Evolutionary conservation across 2,113 vertebrate species (phyloP), one percentile per base, ranked within the genome.

Genomic region (Oxyruncus cristatus): DNA sequence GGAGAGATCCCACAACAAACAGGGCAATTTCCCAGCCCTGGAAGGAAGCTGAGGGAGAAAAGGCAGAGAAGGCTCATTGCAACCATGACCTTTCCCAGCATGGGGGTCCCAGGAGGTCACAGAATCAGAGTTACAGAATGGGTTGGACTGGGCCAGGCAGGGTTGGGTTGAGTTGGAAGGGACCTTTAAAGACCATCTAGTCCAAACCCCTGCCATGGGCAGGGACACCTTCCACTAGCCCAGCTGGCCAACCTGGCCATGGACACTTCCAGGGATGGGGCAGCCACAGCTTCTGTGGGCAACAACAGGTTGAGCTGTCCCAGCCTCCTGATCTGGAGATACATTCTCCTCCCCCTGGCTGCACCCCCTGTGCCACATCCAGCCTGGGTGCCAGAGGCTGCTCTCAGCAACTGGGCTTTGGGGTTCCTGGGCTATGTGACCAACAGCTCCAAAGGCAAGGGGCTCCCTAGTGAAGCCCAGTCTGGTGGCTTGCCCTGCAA

Each of bases 1-100:
- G 82, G 22, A 96, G 61, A 71, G 91, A 90, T 47, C 90, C 96
- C 30, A 93, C 3, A 5, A 93, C 44, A 39, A 87, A 71, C 21
- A 96, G 71, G 46, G 85, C n/a, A 4, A 90, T 83, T 58, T 96
- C 49, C 92, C 95, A 96, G 49, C 42, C 33, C 50, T 72, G 83
- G 27, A 95, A 88, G n/a, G 92, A 83, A 88, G 76, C 93, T 97
- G 84, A 53, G 63, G 50, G 26, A 66, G 17, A 63, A 75, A 67
- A 53, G 50, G 41, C 13, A 81, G 55, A 73, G 42, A 55, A 1
- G 3, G 41, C 42, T 8, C 9, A 24, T 22, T 53, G 28, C 8
- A 56, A 37, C 44, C 62, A 23, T 49, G 75, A 78, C 49, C n/a
- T 23, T 59, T 53, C 32, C 55, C 44, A 77, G 70, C 47, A 47